Base-by-base conservation (phyloP, 2,888 invertebrate genomes). In the Laspeyria flexula region DNA sequence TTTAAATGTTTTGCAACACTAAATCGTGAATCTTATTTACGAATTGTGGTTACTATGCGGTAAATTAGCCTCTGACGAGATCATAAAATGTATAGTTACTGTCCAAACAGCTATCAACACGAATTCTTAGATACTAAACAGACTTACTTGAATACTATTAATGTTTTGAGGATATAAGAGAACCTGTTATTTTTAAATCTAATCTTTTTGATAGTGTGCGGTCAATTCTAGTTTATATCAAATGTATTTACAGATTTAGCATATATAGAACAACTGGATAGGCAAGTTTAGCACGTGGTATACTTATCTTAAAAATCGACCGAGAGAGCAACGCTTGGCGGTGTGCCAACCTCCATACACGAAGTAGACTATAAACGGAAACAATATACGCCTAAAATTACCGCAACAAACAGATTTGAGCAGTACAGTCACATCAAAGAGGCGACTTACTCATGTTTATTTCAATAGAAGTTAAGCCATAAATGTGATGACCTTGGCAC, bases 301-400 rank as follows among this genome's bases (percentile, higher is more conserved):
- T 34, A 43, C 31, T 58, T 59, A 35, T 56, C 53, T 62, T 40
- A 64, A 31, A 31, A 56, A 64, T 50, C 47, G 25, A 41, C 43
- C 49, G 68, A 75, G 71, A 70, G 59, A 72, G 69, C 64, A 78
- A 75, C 71, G 57, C 64, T 75, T 82, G 87, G 85, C 71, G 49
- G 44, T 27, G 45, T 65, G 85, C 89, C 90, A 90, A 83, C 79
- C 74, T 79, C 81, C 81, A 75, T 81, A 79, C 73, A 63, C 66
- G 75, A 70, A 61, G 55, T 49, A 70, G 71, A 54, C 51, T 54
- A 51, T 54, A 60, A 44, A 50, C 49, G 55, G 67, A 67, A 62
- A 77, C 75, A 74, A 79, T 72, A 79, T 72, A 73, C 70, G 71
- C 71, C 66, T 65, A 73, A 63, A 66, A 71, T 61, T 64, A 60